Evolutionary conservation across 2,113 vertebrate species (phyloP).

Genomic region (Turdus rufiventris): DNA sequence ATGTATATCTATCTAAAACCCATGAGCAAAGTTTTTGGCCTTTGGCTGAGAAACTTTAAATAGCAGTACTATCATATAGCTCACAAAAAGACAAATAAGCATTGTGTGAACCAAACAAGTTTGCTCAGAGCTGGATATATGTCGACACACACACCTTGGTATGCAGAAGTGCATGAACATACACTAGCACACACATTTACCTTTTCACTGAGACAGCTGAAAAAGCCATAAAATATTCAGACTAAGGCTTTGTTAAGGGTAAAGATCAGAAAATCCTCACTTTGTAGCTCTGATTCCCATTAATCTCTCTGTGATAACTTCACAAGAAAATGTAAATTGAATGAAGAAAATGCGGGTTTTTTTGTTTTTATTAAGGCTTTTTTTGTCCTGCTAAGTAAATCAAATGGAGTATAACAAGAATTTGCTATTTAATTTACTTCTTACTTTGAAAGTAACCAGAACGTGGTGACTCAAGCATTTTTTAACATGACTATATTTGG

Average conservation of each 20-base stretch:
- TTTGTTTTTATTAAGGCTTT: background rate
- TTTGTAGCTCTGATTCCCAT: background rate
- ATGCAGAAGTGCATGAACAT: background rate
- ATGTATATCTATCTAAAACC: slow-evolving; percentile 20
- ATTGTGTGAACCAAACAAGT: background rate
- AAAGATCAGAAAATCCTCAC: background rate
- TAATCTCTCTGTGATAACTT: background rate
- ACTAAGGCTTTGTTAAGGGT: background rate
- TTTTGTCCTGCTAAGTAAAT: background rate
- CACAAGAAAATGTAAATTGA: background rate
- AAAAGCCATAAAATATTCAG: background rate
- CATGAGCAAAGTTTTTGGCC: slow-evolving; percentile 24
- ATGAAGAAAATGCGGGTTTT: fast-evolving
- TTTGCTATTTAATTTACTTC: background rate
- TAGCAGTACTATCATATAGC: background rate
- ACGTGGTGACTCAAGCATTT: background rate
- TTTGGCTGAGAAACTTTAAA: slow-evolving; percentile 36
- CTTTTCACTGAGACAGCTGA: background rate
- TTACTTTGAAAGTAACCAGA: background rate
- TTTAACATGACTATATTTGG: background rate
- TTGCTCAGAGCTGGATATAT: background rate
- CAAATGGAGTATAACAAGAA: background rate
- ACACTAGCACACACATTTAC: background rate
- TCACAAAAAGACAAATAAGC: background rate
- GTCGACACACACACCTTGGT: background rate